A percentile compares a stretch with the other conserved stretches of the same genome.
Evolutionary conservation across 2,113 vertebrate species (phyloP).

Genomic region (Oenanthe oenanthe): DNA sequence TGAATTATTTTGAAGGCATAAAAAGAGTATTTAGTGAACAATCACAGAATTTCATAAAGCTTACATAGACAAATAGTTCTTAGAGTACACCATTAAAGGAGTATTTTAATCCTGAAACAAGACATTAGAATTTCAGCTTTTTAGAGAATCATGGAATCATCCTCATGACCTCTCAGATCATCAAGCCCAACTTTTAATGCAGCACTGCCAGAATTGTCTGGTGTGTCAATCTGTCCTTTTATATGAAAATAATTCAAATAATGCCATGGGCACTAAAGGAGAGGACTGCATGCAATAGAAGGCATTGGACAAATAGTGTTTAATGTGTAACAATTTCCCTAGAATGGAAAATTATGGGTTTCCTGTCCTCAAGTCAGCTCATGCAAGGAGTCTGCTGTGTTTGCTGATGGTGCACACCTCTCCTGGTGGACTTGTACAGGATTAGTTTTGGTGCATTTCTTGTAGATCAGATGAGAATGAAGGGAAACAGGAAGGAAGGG

Average conservation of each 20-base stretch:
- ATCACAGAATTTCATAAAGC: conserved; percentile 46
- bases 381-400: neutral
- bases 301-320: neutral
- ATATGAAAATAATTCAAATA: neutral
- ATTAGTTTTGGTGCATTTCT: neutral
- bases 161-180: neutral
- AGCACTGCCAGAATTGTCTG: neutral
- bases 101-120: neutral
- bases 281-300: neutral
- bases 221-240: neutral
- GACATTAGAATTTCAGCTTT: neutral
- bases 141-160: neutral
- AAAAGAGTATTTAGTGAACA: conserved; percentile 61
- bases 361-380: neutral
- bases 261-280: neutral
- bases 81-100: neutral
- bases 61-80: conserved; percentile 14
- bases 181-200: neutral
- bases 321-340: neutral
- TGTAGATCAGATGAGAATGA: neutral
- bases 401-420: neutral
- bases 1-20: conserved; percentile 57
- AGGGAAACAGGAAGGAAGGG: neutral
- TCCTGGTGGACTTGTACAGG: neutral
- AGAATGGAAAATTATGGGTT: neutral